A percentile compares a stretch with the other conserved stretches of the same genome.
phyloP scores from a whole-genome alignment of 1,140 invertebrate species.

The Cherax destructor region DNA sequence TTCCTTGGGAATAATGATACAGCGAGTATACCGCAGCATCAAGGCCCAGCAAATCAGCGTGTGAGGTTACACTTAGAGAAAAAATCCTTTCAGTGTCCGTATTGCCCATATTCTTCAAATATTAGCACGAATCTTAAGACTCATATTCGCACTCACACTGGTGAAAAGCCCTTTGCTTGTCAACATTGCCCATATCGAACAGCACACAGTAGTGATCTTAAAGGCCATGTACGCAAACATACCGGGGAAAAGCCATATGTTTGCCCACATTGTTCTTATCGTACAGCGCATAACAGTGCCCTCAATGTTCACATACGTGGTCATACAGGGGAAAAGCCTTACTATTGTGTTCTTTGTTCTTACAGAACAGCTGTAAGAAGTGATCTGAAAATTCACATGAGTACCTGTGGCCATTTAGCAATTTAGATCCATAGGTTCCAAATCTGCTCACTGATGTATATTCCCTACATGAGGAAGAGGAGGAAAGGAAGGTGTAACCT shows the following conservation, averaged over 20 bases:
- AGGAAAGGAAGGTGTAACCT: too few relatives aligned
- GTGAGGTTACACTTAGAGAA: constrained; percentile 41
- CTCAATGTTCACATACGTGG: constrained; percentile 97
- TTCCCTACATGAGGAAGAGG: too few relatives aligned
- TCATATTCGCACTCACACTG: constrained; percentile 44
- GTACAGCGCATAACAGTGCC: constrained; percentile 86
- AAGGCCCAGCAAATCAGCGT: constrained; percentile 22
- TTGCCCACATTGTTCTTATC: constrained; percentile 97
- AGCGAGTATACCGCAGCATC: neutral
- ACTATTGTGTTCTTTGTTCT: neutral
- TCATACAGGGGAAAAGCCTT: constrained; percentile 33
- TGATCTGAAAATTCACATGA: constrained; percentile 13
- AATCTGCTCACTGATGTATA: too few relatives aligned
- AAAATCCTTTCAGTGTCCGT: constrained; percentile 40
- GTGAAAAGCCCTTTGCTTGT: constrained; percentile 50
- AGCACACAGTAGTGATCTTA: constrained; percentile 35
- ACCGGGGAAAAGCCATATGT: constrained; percentile 79
- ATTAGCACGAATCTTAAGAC: constrained; percentile 90
- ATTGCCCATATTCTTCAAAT: constrained; percentile 77
- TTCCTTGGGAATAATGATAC: neutral
- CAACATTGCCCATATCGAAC: constrained; percentile 32
- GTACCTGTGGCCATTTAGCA: neutral
- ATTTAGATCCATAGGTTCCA: neutral
- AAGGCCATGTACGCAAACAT: constrained; percentile 36
- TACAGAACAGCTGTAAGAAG: neutral